Percentiles rank a stretch among this genome's conserved stretches.
Evolutionary conservation across 2,888 invertebrate species (phyloP).

Genomic region (Metallyticus violacea): DNA sequence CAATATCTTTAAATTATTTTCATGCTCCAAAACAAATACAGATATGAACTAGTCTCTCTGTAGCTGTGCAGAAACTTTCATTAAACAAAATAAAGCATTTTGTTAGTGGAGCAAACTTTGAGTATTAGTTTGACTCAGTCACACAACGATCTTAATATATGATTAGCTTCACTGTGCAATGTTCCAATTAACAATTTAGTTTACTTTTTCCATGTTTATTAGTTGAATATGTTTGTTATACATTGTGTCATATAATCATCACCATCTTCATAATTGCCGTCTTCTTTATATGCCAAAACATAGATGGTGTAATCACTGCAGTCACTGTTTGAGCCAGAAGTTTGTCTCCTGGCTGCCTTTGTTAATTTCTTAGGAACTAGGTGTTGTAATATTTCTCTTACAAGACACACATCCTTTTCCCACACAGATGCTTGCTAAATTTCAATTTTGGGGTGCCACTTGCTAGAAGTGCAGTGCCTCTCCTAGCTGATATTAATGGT

Average conservation of each 20-base stretch:
- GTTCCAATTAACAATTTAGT: too few species aligned
- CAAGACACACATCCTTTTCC: too few species aligned
- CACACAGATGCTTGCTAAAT: too few species aligned
- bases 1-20: not conserved
- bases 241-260: not conserved
- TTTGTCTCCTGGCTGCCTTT: not conserved
- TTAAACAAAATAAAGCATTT: not conserved
- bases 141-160: too few species aligned
- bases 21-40: too few species aligned
- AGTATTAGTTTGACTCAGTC: too few species aligned
- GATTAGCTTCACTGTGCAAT: too few species aligned
- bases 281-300: not conserved
- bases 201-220: conserved; percentile 2
- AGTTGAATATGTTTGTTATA: not conserved
- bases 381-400: too few species aligned
- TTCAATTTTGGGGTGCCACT: too few species aligned
- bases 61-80: not conserved
- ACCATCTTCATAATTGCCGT: conserved; percentile 8
- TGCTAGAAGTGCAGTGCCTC: too few species aligned
- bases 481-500: too few species aligned
- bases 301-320: not conserved
- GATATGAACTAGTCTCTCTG: too few species aligned
- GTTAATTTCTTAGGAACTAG: not conserved
- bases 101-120: not conserved
- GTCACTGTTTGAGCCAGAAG: not conserved